Base-by-base conservation (phyloP, 2,888 invertebrate species). In the Xestia ashworthii region DNA sequence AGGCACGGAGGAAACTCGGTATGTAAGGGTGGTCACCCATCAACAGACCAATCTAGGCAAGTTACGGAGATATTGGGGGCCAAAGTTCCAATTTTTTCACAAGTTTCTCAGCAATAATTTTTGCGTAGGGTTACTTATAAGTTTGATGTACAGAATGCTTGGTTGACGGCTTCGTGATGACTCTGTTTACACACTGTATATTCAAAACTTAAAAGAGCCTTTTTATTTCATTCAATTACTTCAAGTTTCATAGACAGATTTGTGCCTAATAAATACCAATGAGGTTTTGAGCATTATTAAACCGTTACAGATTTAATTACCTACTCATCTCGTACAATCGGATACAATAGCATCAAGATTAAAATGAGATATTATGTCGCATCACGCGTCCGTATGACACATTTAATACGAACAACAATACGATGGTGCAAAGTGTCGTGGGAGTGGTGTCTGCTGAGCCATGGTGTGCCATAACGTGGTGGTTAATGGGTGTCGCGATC, bases 391-490 rank as follows among this genome's bases (percentile, higher is more conserved):
- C 32, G 11, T 81, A 19, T 38, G 65, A 71, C 22, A 55, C 6
- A 50, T 71, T 22, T 72, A 64, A 8, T 25, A 71, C 38, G n/a
- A 58, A 78, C 12, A 65, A 32, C n/a, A 73, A 62, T n/a, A 60
- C 60, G 44, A 25, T 16, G 44, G 60, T 22, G 41, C 44, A 19
- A 32, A 68, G 46, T 64, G 67, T 41, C 32, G 74, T 79, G 41
- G 74, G 81, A 48, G 67, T 73, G 74, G 74, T n/a, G 44, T 41
- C 4, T 44, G 48, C 9, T 66, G 44, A 50, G 66, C 81, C 79
- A 81, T 79, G 81, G 62, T 55, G 32, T 12, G 67, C 67, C 79
- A 81, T 79, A 81, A 74, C 67, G 55, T 64, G 74, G 62, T 68
- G 32, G 67, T 81, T 79, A 81, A 79, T 81, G n/a, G 81, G 66